Evolutionary conservation across 2,113 vertebrate species (phyloP), one percentile per base, ranked within the genome.

Genomic region (Callaeas wilsoni): DNA sequence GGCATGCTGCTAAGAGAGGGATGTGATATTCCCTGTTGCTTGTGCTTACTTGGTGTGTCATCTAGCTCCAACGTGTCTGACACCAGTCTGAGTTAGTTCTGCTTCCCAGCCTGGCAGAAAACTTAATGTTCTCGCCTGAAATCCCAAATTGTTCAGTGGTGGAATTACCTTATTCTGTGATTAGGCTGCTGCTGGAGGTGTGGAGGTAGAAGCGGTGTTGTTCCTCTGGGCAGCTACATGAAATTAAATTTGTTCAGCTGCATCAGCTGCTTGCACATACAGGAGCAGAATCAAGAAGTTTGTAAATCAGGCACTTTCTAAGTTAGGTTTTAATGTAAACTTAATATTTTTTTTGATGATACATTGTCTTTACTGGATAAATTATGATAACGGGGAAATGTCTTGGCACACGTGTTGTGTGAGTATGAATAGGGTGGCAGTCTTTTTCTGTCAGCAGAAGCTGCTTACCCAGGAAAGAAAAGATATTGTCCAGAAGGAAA

Each of bases 121-220:
- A 30, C 15, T 30, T 41, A 21, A 2, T 35, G 12, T 44, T 12
- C 5, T 10, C 1, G 0, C 26, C 50, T 2, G 3, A 47, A 76
- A 8, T 21, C 16, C 11, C n/a, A 22, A 0, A 37, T 62, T 84
- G 26, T 30, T 69, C 57, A 35, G 5, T 17, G 20, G 17, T 74
- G n/a, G 35, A 53, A 33, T 57, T 65, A 1, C 2, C 6, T 69
- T 60, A 8, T 6, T 55, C 39, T 39, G 23, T 21, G 42, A 50
- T 22, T 25, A 44, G 47, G 23, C 37, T 56, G 67, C 52, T 80
- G 49, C 33, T 60, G 56, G 56, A 42, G 21, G 0, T 30, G 41
- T 27, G 9, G 42, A 75, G 15, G 41, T 39, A 4, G 27, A 60
- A 64, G 13, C 46, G 30, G 5, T 76, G 27, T 25, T 59, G 26